These are phyloP conservation scores for Meda fulgida DNA, from an alignment of 2,797 vertebrate species.

Conservation along the genomic window DNA sequence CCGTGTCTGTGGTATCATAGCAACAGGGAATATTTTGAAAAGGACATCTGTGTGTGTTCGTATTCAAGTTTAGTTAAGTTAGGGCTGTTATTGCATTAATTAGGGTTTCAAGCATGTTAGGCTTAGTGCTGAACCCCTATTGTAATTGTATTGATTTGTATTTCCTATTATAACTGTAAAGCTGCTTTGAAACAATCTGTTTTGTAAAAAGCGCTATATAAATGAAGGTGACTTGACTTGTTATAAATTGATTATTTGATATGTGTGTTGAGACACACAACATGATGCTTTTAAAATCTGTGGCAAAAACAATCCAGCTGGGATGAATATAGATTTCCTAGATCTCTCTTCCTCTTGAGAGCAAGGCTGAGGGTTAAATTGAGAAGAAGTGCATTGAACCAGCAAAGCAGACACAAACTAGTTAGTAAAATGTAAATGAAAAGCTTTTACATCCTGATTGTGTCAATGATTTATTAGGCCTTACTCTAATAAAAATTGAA, in stretches of 20 bases:
- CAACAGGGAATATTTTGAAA: slow-evolving; percentile 69
- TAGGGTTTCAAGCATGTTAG: too few species aligned
- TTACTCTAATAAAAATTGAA: slow-evolving; percentile 17
- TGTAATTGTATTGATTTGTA: too few species aligned
- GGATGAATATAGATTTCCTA: slow-evolving; percentile 28
- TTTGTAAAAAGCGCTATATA: too few species aligned
- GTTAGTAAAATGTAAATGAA: not conserved
- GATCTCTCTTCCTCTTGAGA: slow-evolving; percentile 12
- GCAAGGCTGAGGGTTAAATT: not conserved
- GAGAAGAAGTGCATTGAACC: not conserved
- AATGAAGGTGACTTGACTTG: too few species aligned
- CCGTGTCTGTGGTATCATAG: slow-evolving; percentile 76
- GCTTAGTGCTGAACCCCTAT: too few species aligned
- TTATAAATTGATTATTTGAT: slow-evolving; percentile 35
- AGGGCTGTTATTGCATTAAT: not conserved
- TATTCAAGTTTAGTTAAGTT: slow-evolving; percentile 8
- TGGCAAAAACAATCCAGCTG: slow-evolving; percentile 2
- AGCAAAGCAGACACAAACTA: slow-evolving; percentile 9
- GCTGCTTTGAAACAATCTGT: too few species aligned
- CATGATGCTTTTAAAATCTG: slow-evolving; percentile 7
- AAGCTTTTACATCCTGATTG: slow-evolving; percentile 14
- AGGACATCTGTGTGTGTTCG: slow-evolving; percentile 55
- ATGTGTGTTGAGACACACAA: slow-evolving; percentile 29
- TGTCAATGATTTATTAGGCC: not conserved
- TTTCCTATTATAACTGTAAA: too few species aligned